Evolutionary conservation across 2,888 invertebrate genomes (phyloP).

Genomic region (Synanthedon vespiformis): DNA sequence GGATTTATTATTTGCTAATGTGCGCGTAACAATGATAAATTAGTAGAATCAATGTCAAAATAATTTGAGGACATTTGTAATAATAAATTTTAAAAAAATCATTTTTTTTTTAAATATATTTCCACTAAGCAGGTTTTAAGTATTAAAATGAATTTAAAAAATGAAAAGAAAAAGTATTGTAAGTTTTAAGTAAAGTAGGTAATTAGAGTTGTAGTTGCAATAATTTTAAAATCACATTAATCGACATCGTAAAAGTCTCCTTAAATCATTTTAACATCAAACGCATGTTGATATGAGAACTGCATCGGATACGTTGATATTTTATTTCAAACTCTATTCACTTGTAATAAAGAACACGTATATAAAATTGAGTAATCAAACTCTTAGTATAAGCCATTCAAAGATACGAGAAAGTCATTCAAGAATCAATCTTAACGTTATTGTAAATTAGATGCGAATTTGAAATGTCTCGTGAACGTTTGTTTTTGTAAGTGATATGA

Average conservation of each 20-base stretch:
- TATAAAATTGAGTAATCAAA: neutral
- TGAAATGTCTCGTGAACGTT: neutral
- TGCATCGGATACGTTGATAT: neutral
- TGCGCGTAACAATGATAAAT: too few relatives aligned
- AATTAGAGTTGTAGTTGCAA: too few relatives aligned
- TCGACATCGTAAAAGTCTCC: slow-evolving; percentile 19
- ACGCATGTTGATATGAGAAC: slow-evolving; percentile 1
- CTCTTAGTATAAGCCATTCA: neutral
- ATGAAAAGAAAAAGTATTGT: too few relatives aligned
- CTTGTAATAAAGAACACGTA: neutral
- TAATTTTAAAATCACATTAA: slow-evolving; percentile 12
- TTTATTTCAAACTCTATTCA: slow-evolving; percentile 6
- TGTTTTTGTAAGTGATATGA: slow-evolving; percentile 8
- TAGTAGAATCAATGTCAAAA: too few relatives aligned
- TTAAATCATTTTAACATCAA: slow-evolving; percentile 17
- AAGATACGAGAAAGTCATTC: neutral
- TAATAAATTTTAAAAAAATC: too few relatives aligned
- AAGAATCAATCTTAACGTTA: neutral
- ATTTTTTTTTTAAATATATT: too few relatives aligned
- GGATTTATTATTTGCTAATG: too few relatives aligned
- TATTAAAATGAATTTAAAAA: too few relatives aligned
- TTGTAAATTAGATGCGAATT: neutral
- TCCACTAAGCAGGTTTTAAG: too few relatives aligned
- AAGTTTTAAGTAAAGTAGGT: too few relatives aligned
- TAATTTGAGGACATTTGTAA: too few relatives aligned